phyloP scores from a whole-genome alignment of 1,140 invertebrate species.

The Cephus cinctus region DNA sequence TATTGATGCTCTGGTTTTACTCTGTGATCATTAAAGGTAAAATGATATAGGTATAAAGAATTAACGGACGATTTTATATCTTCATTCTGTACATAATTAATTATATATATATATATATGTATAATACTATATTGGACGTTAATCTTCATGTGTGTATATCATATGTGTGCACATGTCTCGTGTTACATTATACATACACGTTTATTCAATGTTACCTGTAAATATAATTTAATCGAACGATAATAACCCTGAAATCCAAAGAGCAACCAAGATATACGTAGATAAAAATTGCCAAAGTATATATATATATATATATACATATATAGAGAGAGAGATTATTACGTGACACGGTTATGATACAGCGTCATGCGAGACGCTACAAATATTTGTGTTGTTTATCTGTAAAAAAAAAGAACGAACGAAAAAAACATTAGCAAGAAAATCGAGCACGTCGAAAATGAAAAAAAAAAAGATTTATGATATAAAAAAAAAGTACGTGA shows the following conservation, averaged over 20 bases:
- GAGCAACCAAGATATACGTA: background rate
- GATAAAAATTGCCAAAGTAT: background rate
- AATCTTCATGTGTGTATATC: no score
- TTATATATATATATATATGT: no score
- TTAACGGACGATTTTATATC: slow-evolving; percentile 9
- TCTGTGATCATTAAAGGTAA: slow-evolving; percentile 28
- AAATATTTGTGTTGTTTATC: no score
- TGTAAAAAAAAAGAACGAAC: no score
- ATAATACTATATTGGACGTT: no score
- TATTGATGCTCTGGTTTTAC: slow-evolving; percentile 21
- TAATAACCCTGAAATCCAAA: no score
- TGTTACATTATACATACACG: slow-evolving; percentile 22
- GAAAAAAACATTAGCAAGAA: no score
- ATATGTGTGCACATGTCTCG: no score
- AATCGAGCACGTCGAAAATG: no score
- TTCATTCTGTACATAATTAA: no score
- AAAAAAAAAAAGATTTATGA: background rate
- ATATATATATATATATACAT: background rate
- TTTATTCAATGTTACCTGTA: slow-evolving; percentile 2
- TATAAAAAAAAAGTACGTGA: background rate
- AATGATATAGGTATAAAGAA: slow-evolving; percentile 14
- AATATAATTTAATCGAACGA: background rate
- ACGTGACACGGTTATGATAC: background rate
- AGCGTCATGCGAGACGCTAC: no score
- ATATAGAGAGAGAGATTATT: no score